Percentiles rank a stretch among this genome's conserved stretches.
Evolutionary conservation across 37 sponge, comb jelly and placozoan genomes (phyloP).

Genomic region (Aplysina aerophoba): DNA sequence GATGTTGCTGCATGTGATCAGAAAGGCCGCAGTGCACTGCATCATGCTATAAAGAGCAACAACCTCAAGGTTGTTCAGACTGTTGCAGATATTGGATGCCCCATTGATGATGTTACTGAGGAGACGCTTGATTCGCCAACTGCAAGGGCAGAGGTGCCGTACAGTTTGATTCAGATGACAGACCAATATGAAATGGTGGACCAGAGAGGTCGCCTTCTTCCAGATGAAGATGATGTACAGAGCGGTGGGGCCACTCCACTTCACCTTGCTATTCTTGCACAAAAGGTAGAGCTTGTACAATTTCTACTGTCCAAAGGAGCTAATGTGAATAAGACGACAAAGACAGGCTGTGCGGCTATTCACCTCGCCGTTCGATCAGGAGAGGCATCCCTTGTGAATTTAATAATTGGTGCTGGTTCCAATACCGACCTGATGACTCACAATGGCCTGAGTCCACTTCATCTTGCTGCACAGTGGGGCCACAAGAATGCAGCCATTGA

Average conservation of each 20-base stretch:
- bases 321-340: not conserved
- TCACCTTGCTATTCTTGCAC: not conserved
- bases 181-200: not conserved
- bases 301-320: not conserved
- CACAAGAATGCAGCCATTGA: not conserved
- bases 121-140: no score
- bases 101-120: not conserved
- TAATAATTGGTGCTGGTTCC: not conserved
- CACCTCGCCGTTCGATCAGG: not conserved
- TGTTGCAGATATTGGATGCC: not conserved
- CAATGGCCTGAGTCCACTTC: not conserved
- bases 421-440: not conserved
- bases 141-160: no score
- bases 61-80: not conserved
- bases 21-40: not conserved
- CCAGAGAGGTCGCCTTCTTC: not conserved
- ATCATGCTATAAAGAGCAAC: not conserved
- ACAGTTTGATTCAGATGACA: no score
- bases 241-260: not conserved
- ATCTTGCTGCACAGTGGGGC: conserved; percentile 6
- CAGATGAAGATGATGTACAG: not conserved
- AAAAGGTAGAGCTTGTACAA: not conserved
- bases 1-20: conserved; percentile 2
- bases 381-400: not conserved
- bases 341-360: not conserved